Conservation (phyloP, 2,888 invertebrate genomes). For the Lottia scabra region DNA sequence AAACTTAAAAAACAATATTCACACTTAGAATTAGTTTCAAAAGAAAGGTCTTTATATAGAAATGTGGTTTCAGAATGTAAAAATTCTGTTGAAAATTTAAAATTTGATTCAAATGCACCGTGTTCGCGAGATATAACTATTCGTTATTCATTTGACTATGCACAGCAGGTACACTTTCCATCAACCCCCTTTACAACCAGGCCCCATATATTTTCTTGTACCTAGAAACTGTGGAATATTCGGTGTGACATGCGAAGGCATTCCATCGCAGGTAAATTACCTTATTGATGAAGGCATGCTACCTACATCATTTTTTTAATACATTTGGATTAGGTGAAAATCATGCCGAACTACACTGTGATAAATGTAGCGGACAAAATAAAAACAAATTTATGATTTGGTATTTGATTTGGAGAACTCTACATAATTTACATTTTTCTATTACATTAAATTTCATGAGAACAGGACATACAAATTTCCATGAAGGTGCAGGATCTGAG, state of each 20-base stretch:
- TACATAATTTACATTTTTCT: not conserved
- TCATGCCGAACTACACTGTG: slow-evolving; percentile 27
- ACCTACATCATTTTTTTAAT: slow-evolving; percentile 34
- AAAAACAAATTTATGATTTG: slow-evolving; percentile 36
- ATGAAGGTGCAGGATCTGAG: too few relatives aligned
- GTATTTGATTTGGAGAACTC: slow-evolving; percentile 12
- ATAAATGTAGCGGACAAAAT: slow-evolving; percentile 43
- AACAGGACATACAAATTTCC: too few relatives aligned
- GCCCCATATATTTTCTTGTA: slow-evolving; percentile 35
- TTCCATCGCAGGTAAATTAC: slow-evolving; percentile 30
- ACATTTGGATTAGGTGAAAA: slow-evolving; percentile 33
- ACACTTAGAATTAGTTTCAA: slow-evolving; percentile 18
- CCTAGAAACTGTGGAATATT: slow-evolving; percentile 39
- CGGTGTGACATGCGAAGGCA: slow-evolving; percentile 32
- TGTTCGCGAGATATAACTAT: not conserved
- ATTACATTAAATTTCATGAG: too few relatives aligned
- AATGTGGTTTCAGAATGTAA: not conserved
- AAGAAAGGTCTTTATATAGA: not conserved
- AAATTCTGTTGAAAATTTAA: not conserved
- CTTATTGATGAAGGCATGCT: too few relatives aligned
- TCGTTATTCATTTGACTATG: slow-evolving; percentile 35
- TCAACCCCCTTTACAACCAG: slow-evolving; percentile 36
- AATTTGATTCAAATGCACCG: too few relatives aligned
- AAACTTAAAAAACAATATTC: not conserved
- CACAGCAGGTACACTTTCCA: slow-evolving; percentile 34